Base-by-base conservation (phyloP, 2,888 invertebrate genomes). In the Morpho achilles region DNA sequence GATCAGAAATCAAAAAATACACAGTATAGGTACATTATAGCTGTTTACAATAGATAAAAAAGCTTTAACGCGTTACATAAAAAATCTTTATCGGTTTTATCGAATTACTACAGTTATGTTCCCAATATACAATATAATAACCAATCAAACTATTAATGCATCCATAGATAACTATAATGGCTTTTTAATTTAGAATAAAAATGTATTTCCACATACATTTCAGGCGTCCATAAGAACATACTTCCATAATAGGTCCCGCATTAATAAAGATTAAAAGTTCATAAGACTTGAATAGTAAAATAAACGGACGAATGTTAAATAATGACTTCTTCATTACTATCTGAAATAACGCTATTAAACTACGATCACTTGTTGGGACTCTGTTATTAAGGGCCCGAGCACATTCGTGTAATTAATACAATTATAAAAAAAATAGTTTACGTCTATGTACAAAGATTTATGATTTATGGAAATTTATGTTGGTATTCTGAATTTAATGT, bases 311-410 rank as follows among this genome's bases (percentile, higher is more conserved):
- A 48, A 48, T 48, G 54, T 54, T 73, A 66, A 70, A 67, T 69
- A 67, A 72, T 70, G 65, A 69, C 58, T 67, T 66, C 68, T 64
- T 67, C 65, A 66, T 67, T 67, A 63, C 59, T 63, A 64, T 69
- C 62, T 67, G 69, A 68, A 67, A 66, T 67, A 67, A 64, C 58
- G 59, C 63, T 64, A 63, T 63, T 60, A 62, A 63, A 61, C 59
- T 61, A 58, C 63, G 59, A 59, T 64, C 64, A 67, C 64, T 69
- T 64, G 64, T 63, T 58, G 59, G 63, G 63, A 61, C 50, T 64
- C 3, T 32, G 32, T 32, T 45, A 53, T 57, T 61, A 59, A 63
- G 55, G 60, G 23, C 39, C n/a, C n/a, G 32, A 47, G 8, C 54
- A 50, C 39, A 57, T 16, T 16, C 16, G 16, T 45, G 10, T 2